Base-by-base conservation (phyloP, 2,113 vertebrate species). In the Coreoperca whiteheadi region DNA sequence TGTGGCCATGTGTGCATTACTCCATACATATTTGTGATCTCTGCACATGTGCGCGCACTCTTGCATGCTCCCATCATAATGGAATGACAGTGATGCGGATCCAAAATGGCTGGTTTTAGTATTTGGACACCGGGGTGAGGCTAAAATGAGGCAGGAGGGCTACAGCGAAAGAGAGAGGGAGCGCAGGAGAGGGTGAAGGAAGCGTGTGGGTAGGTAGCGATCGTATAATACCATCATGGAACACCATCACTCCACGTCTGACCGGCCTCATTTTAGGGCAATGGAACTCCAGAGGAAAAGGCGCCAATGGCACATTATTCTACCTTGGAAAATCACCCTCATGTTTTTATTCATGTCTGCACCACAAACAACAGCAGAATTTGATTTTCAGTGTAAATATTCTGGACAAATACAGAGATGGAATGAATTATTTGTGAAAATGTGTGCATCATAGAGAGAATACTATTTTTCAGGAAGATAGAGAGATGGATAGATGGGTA, bases 291-390 rank as follows among this genome's bases (percentile, higher is more conserved):
- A 80, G 85, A 81, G 89, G 69, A 90, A 89, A 91, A 89, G 87
- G 85, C 66, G 60, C 87, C 88, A 88, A 88, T 90, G 86, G 90
- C 79, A 91, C 79, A 90, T 93, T 92, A 93, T 89, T 92, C 82
- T 82, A 81, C 84, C 85, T 87, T 57, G 73, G 83, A 92, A 92
- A 93, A 93, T 91, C 88, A 79, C 85, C 81, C 77, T 93, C 87
- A 85, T 93, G 89, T 93, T 94, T 94, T 93, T 93, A 93, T 93
- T 94, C 92, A 94, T 94, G 85, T 77, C 74, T 79, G 80, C 73
- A 56, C 74, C 85, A 83, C 89, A 93, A 94, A 93, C 89, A 94
- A 90, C 89, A 94, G 92, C 90, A 87, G 82, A 87, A 91, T 93
- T 90, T 90, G 91, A 92, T 95, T 94, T 87, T 79, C 88, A 90